Conservation (phyloP, 2,888 invertebrate genomes). For the Sarcophaga variegata region DNA sequence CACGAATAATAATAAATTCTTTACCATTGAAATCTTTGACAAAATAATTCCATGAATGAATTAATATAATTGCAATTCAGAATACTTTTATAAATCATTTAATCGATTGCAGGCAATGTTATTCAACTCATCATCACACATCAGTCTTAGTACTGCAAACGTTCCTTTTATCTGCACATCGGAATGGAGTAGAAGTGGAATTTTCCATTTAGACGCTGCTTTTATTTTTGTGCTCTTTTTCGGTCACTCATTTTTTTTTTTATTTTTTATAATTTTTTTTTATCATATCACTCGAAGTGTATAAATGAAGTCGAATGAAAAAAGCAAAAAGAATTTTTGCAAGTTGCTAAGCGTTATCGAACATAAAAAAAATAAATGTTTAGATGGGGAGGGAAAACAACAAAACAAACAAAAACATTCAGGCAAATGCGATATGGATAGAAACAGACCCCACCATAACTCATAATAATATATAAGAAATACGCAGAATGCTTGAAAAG, state of each 20-base stretch:
- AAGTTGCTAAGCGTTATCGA: conserved; percentile 43
- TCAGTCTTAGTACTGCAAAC: no score
- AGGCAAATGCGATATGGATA: neutral
- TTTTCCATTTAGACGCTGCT: conserved; percentile 50
- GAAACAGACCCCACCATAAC: neutral
- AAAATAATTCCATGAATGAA: no score
- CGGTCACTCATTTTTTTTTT: neutral
- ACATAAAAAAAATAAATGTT: neutral
- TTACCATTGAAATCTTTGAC: no score
- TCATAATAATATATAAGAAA: neutral
- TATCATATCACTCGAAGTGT: conserved; percentile 53
- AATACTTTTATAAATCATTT: neutral
- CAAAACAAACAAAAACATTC: neutral
- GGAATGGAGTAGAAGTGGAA: conserved; percentile 35
- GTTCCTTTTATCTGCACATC: no score
- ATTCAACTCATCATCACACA: no score
- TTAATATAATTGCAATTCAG: neutral
- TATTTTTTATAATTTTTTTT: conserved; percentile 6
- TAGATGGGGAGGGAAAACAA: neutral
- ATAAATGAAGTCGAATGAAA: conserved; percentile 10
- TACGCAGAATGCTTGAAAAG: neutral
- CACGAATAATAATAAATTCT: no score
- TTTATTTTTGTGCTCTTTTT: neutral
- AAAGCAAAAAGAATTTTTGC: neutral
- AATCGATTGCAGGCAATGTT: neutral